phyloP scores from a whole-genome alignment of 2,797 vertebrate species.

The Sciurus carolinensis region DNA sequence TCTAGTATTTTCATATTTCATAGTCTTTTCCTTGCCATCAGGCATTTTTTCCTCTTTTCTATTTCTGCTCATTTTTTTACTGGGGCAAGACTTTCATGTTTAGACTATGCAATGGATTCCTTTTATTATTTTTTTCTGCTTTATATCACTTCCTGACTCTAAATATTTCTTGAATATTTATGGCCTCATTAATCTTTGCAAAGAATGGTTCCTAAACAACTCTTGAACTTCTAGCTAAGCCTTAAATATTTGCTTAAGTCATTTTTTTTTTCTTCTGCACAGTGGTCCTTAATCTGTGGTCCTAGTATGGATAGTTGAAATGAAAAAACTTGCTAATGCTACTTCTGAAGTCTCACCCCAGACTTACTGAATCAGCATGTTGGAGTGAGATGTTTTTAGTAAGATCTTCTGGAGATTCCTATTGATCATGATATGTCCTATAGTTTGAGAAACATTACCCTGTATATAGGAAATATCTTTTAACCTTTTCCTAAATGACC shows the following conservation, averaged over 20 bases:
- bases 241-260: not conserved
- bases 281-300: not conserved
- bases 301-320: not conserved
- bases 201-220: not conserved
- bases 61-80: not conserved
- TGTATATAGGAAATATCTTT: not conserved
- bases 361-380: not conserved
- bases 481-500: constrained; percentile 11
- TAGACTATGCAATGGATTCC: not conserved
- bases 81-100: not conserved
- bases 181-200: not conserved
- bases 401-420: not conserved
- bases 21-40: constrained; percentile 1
- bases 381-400: not conserved
- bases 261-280: not conserved
- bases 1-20: constrained; percentile 6
- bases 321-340: not conserved
- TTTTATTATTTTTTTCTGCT: constrained; percentile 19
- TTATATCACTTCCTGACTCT: not conserved
- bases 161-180: not conserved
- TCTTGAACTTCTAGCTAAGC: not conserved
- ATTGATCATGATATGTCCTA: not conserved
- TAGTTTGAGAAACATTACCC: not conserved
- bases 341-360: not conserved
- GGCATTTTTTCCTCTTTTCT: not conserved